Conservation (phyloP, 2,113 vertebrate genomes). For the Entomyzon cyanotis region DNA sequence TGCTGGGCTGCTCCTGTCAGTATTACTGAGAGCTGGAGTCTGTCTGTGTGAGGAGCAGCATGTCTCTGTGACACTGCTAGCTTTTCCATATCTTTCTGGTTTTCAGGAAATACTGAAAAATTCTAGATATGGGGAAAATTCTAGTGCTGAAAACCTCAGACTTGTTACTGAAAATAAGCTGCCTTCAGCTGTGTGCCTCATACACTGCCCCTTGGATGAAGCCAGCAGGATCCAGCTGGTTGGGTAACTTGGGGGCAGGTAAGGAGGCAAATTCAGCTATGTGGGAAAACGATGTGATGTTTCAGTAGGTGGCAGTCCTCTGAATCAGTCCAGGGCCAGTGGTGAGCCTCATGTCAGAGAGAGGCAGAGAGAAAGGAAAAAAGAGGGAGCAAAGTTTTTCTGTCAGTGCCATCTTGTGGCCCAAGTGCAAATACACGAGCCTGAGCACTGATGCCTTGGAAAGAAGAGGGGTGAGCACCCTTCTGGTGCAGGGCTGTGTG, state of each 20-base stretch:
- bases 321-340: not conserved
- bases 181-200: not conserved
- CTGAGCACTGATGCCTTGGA: not conserved
- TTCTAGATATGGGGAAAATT: not conserved
- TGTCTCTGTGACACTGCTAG: not conserved
- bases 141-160: not conserved
- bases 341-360: not conserved
- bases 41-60: not conserved
- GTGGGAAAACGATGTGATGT: not conserved
- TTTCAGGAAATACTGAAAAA: not conserved
- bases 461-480: not conserved
- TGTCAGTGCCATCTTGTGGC: constrained; percentile 33
- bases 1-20: not conserved
- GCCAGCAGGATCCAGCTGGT: not conserved
- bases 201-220: not conserved
- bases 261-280: not conserved
- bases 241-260: not conserved
- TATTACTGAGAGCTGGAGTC: not conserved
- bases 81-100: not conserved
- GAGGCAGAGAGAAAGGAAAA: not conserved
- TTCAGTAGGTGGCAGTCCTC: constrained; percentile 42
- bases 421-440: not conserved
- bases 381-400: not conserved
- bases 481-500: not conserved
- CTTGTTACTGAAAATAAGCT: not conserved